Percentiles rank a stretch among this genome's conserved stretches.
Evolutionary conservation across 2,888 invertebrate genomes (phyloP).

Genomic region (Lepidonotus clava): DNA sequence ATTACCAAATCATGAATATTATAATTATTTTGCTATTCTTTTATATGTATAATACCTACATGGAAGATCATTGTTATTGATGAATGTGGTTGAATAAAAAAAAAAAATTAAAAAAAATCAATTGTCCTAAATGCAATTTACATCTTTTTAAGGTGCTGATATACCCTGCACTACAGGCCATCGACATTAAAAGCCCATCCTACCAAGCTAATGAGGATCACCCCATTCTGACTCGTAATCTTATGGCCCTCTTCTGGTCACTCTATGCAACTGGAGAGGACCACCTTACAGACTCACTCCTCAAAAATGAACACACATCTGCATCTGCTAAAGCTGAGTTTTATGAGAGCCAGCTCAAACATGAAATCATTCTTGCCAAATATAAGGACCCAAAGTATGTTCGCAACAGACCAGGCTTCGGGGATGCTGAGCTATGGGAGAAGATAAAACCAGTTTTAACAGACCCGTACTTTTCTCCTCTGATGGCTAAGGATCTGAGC

Average conservation of each 20-base stretch:
- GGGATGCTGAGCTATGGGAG: slow-evolving; percentile 58
- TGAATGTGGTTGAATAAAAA: too few species aligned
- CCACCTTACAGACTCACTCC: neutral
- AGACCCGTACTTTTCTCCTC: slow-evolving; percentile 77
- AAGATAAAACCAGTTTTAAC: slow-evolving; percentile 65
- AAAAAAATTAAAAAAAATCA: too few species aligned
- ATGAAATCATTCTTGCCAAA: neutral
- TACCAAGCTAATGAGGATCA: neutral
- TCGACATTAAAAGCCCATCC: slow-evolving; percentile 7
- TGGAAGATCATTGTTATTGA: too few species aligned
- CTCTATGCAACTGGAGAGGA: neutral
- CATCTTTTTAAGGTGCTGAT: slow-evolving; percentile 11
- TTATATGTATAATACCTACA: too few species aligned
- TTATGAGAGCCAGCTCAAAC: too few species aligned
- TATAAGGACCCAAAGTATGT: neutral
- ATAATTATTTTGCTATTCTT: too few species aligned
- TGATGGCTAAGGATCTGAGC: slow-evolving; percentile 73
- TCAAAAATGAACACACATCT: neutral
- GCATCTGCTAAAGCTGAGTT: neutral
- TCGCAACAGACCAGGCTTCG: neutral
- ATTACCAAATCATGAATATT: too few species aligned
- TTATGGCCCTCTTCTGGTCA: neutral
- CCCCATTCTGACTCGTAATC: neutral
- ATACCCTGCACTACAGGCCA: slow-evolving; percentile 49
- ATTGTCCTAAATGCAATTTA: too few species aligned